Conservation (phyloP, 2,888 invertebrate genomes). For the Stenodera caucasica region DNA sequence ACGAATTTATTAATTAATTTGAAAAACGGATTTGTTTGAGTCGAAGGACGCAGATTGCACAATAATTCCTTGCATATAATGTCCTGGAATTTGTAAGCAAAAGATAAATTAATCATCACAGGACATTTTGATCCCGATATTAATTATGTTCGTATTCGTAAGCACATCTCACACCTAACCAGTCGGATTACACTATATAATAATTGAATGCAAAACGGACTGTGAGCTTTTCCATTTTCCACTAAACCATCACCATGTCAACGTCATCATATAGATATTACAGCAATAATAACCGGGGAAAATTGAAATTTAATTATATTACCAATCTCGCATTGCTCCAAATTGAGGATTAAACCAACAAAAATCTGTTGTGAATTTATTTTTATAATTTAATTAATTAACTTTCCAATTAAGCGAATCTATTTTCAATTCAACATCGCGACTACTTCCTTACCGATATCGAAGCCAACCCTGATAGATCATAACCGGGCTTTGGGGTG, state of each 20-base stretch:
- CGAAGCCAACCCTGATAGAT: slow-evolving; percentile 31
- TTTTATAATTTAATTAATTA: slow-evolving; percentile 17
- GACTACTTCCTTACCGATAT: slow-evolving; percentile 22
- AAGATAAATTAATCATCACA: slow-evolving; percentile 38
- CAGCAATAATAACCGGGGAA: no score
- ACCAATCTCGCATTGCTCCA: no score
- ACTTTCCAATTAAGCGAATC: slow-evolving; percentile 23
- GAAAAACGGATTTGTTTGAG: slow-evolving; percentile 13
- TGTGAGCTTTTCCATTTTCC: slow-evolving; percentile 13
- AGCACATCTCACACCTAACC: slow-evolving; percentile 32
- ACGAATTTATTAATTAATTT: slow-evolving; percentile 11
- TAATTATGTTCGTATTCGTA: slow-evolving; percentile 41
- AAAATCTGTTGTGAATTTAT: no score
- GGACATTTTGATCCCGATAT: slow-evolving; percentile 40
- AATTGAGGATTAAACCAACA: no score
- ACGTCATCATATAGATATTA: no score
- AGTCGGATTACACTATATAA: slow-evolving; percentile 32
- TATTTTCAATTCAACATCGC: slow-evolving; percentile 16
- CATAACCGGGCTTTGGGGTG: slow-evolving; percentile 27
- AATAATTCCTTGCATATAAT: slow-evolving; percentile 20
- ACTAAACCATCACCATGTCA: background rate
- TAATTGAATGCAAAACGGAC: slow-evolving; percentile 17
- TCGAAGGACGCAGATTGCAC: slow-evolving; percentile 14
- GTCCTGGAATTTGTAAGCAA: slow-evolving; percentile 19
- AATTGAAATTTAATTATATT: no score